Evolutionary conservation across 37 sponge, comb jelly and placozoan genomes (phyloP).

Genomic region (Bolinopsis microptera): DNA sequence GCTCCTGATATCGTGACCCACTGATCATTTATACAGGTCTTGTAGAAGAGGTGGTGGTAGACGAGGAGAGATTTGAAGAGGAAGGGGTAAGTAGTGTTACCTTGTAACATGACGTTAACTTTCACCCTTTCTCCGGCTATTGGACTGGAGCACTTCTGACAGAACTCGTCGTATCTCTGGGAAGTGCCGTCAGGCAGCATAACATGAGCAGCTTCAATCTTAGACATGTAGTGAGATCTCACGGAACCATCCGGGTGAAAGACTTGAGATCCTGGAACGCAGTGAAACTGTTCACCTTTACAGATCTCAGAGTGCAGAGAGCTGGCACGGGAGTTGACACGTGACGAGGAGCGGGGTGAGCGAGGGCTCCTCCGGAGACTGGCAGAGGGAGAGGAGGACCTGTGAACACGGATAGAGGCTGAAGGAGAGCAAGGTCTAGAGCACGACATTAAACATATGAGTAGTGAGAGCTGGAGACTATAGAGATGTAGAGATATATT

Average conservation of each 20-base stretch:
- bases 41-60: constrained; percentile 10
- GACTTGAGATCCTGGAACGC: background rate
- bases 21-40: constrained; percentile 5
- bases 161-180: constrained; percentile 23
- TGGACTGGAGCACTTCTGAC: constrained; percentile 13
- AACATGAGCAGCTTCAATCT: background rate
- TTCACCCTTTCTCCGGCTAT: background rate
- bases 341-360: background rate
- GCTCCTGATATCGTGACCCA: background rate
- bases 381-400: background rate
- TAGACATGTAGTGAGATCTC: background rate
- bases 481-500: too few species aligned
- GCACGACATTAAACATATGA: background rate
- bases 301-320: background rate
- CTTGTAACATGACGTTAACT: background rate
- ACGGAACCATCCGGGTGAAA: background rate
- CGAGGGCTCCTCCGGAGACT: background rate
- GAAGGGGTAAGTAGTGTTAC: constrained; percentile 2
- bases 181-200: constrained; percentile 21
- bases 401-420: background rate
- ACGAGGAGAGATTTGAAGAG: background rate
- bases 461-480: background rate
- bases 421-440: background rate
- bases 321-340: background rate
- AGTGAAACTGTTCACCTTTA: background rate